phyloP scores from a whole-genome alignment of 2,113 vertebrate genomes.

The Oreochromis tanganicae region DNA sequence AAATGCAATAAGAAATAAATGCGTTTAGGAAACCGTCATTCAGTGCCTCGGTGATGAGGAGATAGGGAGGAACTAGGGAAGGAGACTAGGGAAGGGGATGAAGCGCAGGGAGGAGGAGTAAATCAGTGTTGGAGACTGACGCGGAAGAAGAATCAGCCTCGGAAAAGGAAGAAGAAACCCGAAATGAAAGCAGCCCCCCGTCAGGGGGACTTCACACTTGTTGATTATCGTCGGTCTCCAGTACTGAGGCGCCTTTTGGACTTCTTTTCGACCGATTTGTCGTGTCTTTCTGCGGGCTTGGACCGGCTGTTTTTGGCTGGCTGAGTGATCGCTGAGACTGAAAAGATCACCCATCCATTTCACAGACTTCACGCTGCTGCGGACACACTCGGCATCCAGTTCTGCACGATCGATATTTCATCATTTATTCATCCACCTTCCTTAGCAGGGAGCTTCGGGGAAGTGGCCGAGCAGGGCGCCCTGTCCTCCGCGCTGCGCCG shows the following conservation, averaged over 20 bases:
- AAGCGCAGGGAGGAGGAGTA: constrained; percentile 17
- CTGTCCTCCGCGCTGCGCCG: background rate
- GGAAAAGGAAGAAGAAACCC: constrained; percentile 5
- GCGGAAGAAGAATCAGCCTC: constrained; percentile 39
- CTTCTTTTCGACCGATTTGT: background rate
- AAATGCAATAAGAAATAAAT: background rate
- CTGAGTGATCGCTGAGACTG: background rate
- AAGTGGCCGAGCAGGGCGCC: background rate
- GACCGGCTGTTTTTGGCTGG: background rate
- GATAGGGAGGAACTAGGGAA: background rate
- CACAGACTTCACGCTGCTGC: background rate
- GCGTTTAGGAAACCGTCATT: background rate
- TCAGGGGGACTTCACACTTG: constrained; percentile 16
- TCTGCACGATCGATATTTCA: background rate
- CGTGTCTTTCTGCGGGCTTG: background rate
- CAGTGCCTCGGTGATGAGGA: background rate
- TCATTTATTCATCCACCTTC: constrained; percentile 2
- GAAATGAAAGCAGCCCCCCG: background rate
- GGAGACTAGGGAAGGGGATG: background rate
- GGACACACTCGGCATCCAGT: background rate
- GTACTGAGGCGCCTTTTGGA: background rate
- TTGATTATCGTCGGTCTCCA: background rate
- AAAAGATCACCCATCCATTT: background rate
- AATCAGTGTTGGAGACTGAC: constrained; percentile 43
- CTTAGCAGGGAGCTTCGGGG: background rate